These are phyloP conservation scores for Drosophila sp. DNA, from an alignment of 1,140 invertebrate species.

Conservation along the genomic window DNA sequence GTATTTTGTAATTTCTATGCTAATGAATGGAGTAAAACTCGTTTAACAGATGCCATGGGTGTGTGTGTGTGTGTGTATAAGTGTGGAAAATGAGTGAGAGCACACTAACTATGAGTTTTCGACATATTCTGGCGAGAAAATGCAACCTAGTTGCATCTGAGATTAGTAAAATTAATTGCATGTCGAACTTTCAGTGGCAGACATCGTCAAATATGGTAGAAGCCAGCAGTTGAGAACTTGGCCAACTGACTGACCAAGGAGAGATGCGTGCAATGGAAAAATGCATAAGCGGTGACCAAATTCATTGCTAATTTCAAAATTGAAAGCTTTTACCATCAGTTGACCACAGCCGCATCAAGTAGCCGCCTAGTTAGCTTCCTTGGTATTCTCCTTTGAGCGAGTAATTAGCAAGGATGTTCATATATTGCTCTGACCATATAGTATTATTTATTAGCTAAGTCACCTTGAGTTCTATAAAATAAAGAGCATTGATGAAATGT, in stretches of 20 bases:
- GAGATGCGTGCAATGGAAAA: constrained; percentile 1
- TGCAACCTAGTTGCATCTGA: constrained; percentile 17
- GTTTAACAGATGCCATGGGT: constrained; percentile 37
- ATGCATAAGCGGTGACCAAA: neutral
- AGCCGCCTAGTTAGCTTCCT: constrained; percentile 17
- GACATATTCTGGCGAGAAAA: constrained; percentile 18
- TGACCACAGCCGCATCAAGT: constrained; percentile 25
- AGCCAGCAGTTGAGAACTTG: constrained; percentile 11
- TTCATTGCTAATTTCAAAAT: constrained; percentile 33
- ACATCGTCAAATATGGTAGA: constrained; percentile 51
- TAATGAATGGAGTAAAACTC: constrained; percentile 62
- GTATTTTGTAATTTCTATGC: constrained; percentile 72
- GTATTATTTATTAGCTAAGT: neutral
- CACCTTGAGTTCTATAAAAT: neutral
- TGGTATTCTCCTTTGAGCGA: neutral
- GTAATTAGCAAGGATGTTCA: constrained; percentile 10
- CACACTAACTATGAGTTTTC: constrained; percentile 21
- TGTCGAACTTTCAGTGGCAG: constrained; percentile 71
- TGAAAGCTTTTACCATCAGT: constrained; percentile 20
- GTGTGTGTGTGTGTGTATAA: constrained; percentile 30
- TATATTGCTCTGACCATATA: neutral
- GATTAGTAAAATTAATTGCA: constrained; percentile 61
- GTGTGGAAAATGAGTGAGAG: constrained; percentile 2
- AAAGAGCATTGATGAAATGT: neutral
- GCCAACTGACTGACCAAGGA: constrained; percentile 11